These are phyloP conservation scores for Cryptotermes secundus DNA, from an alignment of 1,140 invertebrate species.

Conservation along the genomic window DNA sequence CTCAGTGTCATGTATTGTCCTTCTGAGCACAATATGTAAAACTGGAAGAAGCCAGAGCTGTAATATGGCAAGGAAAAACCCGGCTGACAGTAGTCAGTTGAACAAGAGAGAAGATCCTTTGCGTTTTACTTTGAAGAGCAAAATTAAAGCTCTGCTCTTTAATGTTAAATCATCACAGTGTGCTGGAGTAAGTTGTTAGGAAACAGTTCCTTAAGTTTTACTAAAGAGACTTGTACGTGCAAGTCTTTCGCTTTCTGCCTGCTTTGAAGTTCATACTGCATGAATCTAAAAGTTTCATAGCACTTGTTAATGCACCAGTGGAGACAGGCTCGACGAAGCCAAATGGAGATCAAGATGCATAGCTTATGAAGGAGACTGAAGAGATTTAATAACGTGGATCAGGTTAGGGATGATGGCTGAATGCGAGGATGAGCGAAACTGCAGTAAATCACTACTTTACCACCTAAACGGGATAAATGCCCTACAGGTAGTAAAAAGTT, in stretches of 20 bases:
- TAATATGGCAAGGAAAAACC: too few relatives aligned
- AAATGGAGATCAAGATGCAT: neutral
- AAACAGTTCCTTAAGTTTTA: too few relatives aligned
- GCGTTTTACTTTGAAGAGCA: too few relatives aligned
- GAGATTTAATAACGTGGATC: neutral
- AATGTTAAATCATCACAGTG: too few relatives aligned
- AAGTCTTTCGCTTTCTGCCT: neutral
- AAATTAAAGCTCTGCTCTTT: too few relatives aligned
- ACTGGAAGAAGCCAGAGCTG: too few relatives aligned
- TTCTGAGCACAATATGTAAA: too few relatives aligned
- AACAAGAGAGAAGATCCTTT: too few relatives aligned
- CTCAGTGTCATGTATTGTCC: too few relatives aligned
- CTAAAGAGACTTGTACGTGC: neutral
- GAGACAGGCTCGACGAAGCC: neutral
- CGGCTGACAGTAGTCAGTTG: too few relatives aligned
- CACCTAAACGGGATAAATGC: too few relatives aligned
- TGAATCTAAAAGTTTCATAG: neutral
- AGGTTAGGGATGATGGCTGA: neutral
- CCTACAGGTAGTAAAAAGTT: neutral
- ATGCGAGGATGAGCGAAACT: neutral
- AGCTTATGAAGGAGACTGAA: neutral
- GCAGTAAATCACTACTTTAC: neutral
- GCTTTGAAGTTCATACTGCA: neutral
- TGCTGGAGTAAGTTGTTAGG: too few relatives aligned
- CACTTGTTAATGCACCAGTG: neutral